phyloP scores from a whole-genome alignment of 2,113 vertebrate species.

The Ophiodon elongatus region DNA sequence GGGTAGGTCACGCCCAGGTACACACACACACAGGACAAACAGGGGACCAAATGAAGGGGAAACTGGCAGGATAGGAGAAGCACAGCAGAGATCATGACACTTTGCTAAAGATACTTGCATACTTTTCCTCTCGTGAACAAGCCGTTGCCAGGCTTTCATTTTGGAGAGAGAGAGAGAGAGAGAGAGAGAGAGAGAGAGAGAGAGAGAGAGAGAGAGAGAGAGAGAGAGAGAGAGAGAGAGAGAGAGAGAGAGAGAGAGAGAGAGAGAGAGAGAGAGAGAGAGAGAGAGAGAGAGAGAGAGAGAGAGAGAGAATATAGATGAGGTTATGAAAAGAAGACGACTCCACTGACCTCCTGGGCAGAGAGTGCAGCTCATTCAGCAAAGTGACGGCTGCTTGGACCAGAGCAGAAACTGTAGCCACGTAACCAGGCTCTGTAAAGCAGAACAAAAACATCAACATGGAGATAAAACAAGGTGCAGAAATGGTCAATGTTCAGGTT shows the following conservation, averaged over 20 bases:
- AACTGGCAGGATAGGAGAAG: too few relatives aligned
- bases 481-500: neutral
- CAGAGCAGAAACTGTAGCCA: slow-evolving; percentile 88
- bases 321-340: neutral
- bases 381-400: slow-evolving; percentile 89
- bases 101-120: too few relatives aligned
- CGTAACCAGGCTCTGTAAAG: slow-evolving; percentile 86
- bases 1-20: too few relatives aligned
- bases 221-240: too few relatives aligned
- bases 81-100: too few relatives aligned
- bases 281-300: neutral
- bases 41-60: too few relatives aligned
- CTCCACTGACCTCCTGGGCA: slow-evolving; percentile 86
- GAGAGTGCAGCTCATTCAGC: slow-evolving; percentile 84
- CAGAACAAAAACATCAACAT: neutral
- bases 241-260: neutral
- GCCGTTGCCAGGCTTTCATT: too few relatives aligned
- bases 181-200: too few relatives aligned
- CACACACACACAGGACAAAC: too few relatives aligned
- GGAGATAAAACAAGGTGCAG: neutral
- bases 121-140: too few relatives aligned
- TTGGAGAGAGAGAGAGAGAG: too few relatives aligned
- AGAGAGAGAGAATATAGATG: neutral
- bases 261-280: neutral
- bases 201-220: slow-evolving; percentile 74